Percentiles rank a stretch among this genome's conserved stretches.
Evolutionary conservation across 2,888 invertebrate species (phyloP).

Genomic region (Alsophila aescularia): DNA sequence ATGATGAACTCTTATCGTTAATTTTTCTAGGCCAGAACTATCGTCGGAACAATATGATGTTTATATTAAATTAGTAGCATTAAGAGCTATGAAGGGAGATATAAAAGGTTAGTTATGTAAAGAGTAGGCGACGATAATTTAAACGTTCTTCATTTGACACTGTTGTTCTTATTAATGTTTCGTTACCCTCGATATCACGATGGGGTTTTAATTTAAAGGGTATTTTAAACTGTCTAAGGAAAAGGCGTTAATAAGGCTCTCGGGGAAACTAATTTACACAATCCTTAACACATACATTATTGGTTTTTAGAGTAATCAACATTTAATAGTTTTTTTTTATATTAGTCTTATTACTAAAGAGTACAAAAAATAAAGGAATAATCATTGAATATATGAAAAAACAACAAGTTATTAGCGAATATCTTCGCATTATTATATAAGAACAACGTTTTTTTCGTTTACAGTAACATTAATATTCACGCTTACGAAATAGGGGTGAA

Average conservation of each 20-base stretch:
- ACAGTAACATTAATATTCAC: constrained; percentile 76
- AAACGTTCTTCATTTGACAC: constrained; percentile 35
- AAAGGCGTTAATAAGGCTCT: constrained; percentile 82
- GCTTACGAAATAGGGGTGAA: constrained; percentile 70
- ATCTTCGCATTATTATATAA: constrained; percentile 80
- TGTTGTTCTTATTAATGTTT: constrained; percentile 42
- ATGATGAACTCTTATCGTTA: constrained; percentile 78
- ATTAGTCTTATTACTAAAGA: constrained; percentile 83
- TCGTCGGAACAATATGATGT: constrained; percentile 53
- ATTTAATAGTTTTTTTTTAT: constrained; percentile 82
- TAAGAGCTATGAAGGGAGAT: constrained; percentile 55
- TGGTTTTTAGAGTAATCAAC: constrained; percentile 83
- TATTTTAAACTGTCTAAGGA: constrained; percentile 73
- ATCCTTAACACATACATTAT: constrained; percentile 78
- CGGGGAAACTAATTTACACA: constrained; percentile 81
- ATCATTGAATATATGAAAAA: constrained; percentile 83
- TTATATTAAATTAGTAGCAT: constrained; percentile 50
- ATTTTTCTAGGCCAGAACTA: constrained; percentile 77
- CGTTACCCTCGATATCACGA: constrained; percentile 50
- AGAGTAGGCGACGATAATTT: constrained; percentile 61
- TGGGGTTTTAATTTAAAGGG: constrained; percentile 44
- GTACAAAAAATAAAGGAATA: constrained; percentile 85
- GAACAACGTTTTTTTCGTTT: constrained; percentile 82
- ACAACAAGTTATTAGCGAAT: constrained; percentile 82
- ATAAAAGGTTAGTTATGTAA: constrained; percentile 50